Conservation (phyloP, 2,113 vertebrate genomes). For the Tachycineta bicolor region DNA sequence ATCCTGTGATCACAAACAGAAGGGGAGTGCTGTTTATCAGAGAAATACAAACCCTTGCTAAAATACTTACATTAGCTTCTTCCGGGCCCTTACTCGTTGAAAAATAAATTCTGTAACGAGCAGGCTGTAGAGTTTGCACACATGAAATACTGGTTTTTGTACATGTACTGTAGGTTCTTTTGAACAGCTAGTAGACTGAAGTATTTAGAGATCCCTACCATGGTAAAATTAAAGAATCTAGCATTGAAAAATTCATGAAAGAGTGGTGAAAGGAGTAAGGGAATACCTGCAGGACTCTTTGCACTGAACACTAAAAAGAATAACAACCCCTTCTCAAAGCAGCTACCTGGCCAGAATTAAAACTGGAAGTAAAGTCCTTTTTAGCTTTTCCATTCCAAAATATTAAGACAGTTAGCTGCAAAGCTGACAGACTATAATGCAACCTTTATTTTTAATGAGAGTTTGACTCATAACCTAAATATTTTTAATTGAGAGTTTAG, state of each 20-base stretch:
- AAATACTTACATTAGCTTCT: conserved; percentile 76
- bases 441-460: background rate
- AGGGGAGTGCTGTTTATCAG: conserved; percentile 79
- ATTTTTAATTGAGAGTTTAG: background rate
- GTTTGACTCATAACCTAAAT: background rate
- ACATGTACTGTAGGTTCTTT: background rate
- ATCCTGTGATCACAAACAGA: conserved; percentile 83
- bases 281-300: background rate
- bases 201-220: background rate
- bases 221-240: background rate
- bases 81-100: conserved; percentile 44
- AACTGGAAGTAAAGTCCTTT: background rate
- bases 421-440: background rate
- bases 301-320: background rate
- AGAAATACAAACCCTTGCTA: conserved; percentile 76
- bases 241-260: background rate
- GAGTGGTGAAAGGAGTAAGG: background rate
- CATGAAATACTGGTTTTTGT: background rate
- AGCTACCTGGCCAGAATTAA: background rate
- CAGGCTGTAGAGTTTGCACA: background rate
- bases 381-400: background rate
- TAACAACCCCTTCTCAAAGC: background rate
- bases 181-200: background rate
- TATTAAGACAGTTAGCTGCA: background rate
- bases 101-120: conserved; percentile 54